Evolutionary conservation across 37 sponge, comb jelly and placozoan species (phyloP), one percentile per base, ranked within the genome.

Genomic region (Halichondria panicea): DNA sequence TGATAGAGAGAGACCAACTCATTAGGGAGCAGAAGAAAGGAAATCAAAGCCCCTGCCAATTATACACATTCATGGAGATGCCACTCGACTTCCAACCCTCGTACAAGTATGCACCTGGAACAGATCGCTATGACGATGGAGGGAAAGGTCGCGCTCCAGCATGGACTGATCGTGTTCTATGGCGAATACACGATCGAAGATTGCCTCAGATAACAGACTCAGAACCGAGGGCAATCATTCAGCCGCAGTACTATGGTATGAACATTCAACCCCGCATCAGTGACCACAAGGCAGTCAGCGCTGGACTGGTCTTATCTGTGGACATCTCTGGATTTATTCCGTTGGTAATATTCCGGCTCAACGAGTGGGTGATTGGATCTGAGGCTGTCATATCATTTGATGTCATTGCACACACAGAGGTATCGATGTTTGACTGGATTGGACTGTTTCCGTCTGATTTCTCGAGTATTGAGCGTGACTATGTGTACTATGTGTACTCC

Each of bases 121-220:
- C 89, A 2, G 89, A 84, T 45, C 38, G 45, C 28, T 88, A 63
- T 75, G 48, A 61, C n/a, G 75, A 56, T 27, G 84, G 81, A 35
- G 80, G 78, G 37, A 92, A 87, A 60, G 45, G 59, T 46, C 40
- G 93, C 1, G 77, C 76, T 15, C 93, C 93, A 1, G 89, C 93
- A 1, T 92, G 93, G 93, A 88, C 89, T 65, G 93, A 92, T 41
- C 46, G 93, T 12, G 58, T 92, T 15, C 74, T 92, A 2, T 92
- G 93, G 93, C 40, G 80, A 13, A 81, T 76, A 28, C 80, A 84
- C 64, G 66, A 84, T 32, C 63, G 87, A 22, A 55, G 58, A 25
- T 48, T 75, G 19, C 76, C 80, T 6, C 53, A 48, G 0, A 63
- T 81, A 22, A 80, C 75, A 1, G 74, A 73, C 45, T 54, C 75